Percentiles rank a stretch among this genome's conserved stretches.
Conservation (phyloP, 2,888 invertebrate genomes). For the Byasa hedistus region DNA sequence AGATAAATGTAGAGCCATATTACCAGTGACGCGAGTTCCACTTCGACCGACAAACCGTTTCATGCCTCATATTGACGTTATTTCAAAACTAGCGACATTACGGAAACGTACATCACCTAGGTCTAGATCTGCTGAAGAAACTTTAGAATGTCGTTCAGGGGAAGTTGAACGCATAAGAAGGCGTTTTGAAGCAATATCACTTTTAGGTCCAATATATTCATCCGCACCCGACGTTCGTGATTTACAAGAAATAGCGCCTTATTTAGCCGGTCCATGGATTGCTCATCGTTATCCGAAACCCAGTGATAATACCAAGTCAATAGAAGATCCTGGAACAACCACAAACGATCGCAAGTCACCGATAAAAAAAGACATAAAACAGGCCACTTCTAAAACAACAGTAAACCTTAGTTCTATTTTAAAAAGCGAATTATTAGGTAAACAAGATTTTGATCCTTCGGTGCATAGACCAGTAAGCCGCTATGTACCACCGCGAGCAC, state of each 20-base stretch:
- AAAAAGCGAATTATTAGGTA: constrained; percentile 78
- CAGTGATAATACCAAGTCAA: constrained; percentile 83
- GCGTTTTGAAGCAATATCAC: constrained; percentile 85
- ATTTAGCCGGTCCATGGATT: constrained; percentile 88
- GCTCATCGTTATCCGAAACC: constrained; percentile 88
- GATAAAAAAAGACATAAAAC: constrained; percentile 69
- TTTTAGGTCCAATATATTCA: constrained; percentile 88
- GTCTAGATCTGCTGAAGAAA: constrained; percentile 74
- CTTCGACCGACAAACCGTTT: constrained; percentile 84
- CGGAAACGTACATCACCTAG: constrained; percentile 71
- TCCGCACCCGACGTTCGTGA: constrained; percentile 90
- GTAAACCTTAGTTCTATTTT: constrained; percentile 73
- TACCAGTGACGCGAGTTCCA: constrained; percentile 83
- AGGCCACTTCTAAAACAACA: constrained; percentile 56
- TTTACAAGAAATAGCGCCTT: constrained; percentile 87
- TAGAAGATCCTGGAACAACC: constrained; percentile 66
- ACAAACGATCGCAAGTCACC: constrained; percentile 59
- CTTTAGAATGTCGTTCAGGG: constrained; percentile 78
- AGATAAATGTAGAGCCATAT: constrained; percentile 62
- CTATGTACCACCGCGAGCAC: constrained; percentile 85
- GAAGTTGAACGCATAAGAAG: constrained; percentile 87
- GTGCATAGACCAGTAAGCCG: constrained; percentile 87
- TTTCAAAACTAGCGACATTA: constrained; percentile 89
- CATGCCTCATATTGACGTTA: constrained; percentile 95
- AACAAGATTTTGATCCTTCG: constrained; percentile 86